Conservation (phyloP, 2,113 vertebrate species). For the Patagioenas fasciata region DNA sequence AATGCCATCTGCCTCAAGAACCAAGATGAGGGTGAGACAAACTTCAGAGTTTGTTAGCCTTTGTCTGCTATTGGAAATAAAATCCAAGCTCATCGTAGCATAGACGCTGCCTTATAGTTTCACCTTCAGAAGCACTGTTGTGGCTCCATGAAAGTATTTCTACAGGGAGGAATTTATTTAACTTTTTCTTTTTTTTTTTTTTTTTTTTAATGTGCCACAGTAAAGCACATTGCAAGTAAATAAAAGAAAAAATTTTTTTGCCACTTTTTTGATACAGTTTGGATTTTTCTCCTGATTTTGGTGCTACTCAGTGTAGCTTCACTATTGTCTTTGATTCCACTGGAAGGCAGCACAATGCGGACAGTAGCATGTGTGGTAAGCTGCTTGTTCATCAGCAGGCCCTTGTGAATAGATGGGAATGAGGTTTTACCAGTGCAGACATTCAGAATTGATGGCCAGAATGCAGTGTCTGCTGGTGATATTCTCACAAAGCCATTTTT, state of each 20-base stretch:
- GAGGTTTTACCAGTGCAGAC: neutral
- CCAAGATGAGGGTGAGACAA: neutral
- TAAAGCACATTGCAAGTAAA: neutral
- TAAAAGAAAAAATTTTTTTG: neutral
- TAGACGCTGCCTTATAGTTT: neutral
- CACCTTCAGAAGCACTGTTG: neutral
- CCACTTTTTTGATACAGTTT: neutral
- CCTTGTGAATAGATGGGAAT: neutral
- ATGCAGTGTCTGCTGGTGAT: neutral
- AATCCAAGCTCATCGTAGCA: neutral
- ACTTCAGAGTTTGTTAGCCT: neutral
- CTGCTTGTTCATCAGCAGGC: neutral
- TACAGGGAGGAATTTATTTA: neutral
- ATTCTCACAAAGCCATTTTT: neutral
- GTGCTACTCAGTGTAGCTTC: neutral
- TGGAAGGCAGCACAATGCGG: neutral
- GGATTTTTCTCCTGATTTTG: neutral
- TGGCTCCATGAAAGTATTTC: neutral
- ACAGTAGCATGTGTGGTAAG: neutral
- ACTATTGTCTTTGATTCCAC: neutral
- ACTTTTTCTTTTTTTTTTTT: neutral
- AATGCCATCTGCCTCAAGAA: neutral
- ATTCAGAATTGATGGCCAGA: neutral
- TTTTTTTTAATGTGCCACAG: neutral
- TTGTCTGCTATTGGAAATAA: neutral